These are phyloP conservation scores for Spodoptera picta DNA, from an alignment of 2,888 invertebrate genomes.

Conservation along the genomic window DNA sequence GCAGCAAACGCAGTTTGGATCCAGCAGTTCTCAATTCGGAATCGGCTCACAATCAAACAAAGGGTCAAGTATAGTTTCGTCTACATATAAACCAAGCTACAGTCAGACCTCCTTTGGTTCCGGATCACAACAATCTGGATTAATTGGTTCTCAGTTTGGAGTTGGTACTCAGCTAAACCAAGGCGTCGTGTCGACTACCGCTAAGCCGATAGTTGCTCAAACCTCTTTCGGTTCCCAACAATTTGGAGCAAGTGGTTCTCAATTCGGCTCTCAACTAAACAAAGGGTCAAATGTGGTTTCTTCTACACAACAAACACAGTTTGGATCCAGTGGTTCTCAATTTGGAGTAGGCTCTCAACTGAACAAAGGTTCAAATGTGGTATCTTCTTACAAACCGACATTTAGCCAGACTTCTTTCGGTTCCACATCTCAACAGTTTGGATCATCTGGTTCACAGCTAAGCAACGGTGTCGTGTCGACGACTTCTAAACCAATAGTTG, in stretches of 20 bases:
- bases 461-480: background rate
- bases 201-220: background rate
- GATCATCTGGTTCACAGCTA: background rate
- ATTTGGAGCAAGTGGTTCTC: conserved; percentile 1
- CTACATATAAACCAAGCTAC: conserved; percentile 15
- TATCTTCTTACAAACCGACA: conserved; percentile 7
- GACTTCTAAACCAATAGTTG: background rate
- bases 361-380: background rate
- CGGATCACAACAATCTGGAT: background rate
- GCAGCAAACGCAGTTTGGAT: conserved; percentile 3
- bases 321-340: background rate
- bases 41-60: conserved; percentile 1
- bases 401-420: background rate
- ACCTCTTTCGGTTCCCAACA: background rate
- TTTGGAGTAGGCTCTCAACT: background rate
- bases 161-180: background rate
- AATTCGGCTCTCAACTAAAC: too few species aligned
- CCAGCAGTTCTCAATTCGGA: conserved; percentile 8
- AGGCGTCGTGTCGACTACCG: background rate
- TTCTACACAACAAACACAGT: background rate
- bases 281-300: background rate
- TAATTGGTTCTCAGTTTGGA: background rate
- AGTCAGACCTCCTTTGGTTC: conserved; percentile 15
- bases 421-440: background rate
- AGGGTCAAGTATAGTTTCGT: background rate